Percentiles rank a stretch among this genome's conserved stretches.
These are phyloP conservation scores for Karalla daura DNA, from an alignment of 2,797 vertebrate genomes.

Conservation along the genomic window DNA sequence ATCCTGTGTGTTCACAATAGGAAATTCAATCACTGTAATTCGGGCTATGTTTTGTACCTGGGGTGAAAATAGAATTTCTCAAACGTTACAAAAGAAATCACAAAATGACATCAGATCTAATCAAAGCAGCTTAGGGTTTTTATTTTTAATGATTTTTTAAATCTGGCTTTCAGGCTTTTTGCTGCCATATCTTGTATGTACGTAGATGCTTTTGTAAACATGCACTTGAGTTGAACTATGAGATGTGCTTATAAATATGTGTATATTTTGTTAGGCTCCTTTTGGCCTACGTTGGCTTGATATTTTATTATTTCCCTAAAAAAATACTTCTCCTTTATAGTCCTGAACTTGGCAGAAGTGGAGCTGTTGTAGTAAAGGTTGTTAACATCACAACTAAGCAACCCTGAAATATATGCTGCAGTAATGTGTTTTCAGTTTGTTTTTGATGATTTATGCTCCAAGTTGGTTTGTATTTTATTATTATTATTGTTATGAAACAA, in stretches of 20 bases:
- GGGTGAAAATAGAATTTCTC: constrained; percentile 44
- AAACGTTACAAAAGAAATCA: constrained; percentile 58
- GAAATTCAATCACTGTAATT: constrained; percentile 65
- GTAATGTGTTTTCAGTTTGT: constrained; percentile 89
- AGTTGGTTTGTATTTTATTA: constrained; percentile 91
- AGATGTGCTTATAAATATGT: constrained; percentile 77
- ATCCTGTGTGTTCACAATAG: constrained; percentile 67
- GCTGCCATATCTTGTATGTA: constrained; percentile 81
- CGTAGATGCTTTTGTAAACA: constrained; percentile 80
- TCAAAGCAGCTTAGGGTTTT: constrained; percentile 54
- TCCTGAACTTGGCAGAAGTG: constrained; percentile 80
- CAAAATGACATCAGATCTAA: constrained; percentile 53
- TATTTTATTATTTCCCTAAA: constrained; percentile 71
- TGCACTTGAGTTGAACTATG: constrained; percentile 80
- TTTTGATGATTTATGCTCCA: constrained; percentile 92
- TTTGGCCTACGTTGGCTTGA: constrained; percentile 60
- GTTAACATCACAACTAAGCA: constrained; percentile 88
- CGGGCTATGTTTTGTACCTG: constrained; percentile 50
- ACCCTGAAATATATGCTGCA: constrained; percentile 99
- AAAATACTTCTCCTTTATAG: constrained; percentile 67
- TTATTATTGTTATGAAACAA: constrained; percentile 91
- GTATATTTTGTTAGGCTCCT: constrained; percentile 76
- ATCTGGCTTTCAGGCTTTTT: constrained; percentile 73
- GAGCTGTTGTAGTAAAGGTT: constrained; percentile 87
- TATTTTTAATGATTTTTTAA: constrained; percentile 22